A percentile compares a stretch with the other conserved stretches of the same genome.
These are phyloP conservation scores for Glandiceps talaboti DNA, from an alignment of 53 echinoderm and acorn worm genomes.

Conservation along the genomic window DNA sequence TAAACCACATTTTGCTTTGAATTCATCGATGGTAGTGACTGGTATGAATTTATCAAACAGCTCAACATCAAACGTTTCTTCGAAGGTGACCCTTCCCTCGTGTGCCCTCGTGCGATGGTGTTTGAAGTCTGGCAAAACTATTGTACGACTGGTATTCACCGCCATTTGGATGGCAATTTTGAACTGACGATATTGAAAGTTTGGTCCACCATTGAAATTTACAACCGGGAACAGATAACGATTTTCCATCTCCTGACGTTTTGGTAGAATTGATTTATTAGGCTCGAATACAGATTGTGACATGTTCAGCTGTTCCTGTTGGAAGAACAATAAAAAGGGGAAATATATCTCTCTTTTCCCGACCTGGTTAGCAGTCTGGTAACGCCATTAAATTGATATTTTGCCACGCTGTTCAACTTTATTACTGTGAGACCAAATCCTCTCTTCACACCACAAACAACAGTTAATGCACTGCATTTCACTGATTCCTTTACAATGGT, in stretches of 20 bases:
- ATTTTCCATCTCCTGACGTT: not conserved
- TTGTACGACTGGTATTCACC: not conserved
- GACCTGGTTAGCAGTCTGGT: too few relatives aligned
- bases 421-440: too few relatives aligned
- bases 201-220: not conserved
- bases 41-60: not conserved
- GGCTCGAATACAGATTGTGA: too few relatives aligned
- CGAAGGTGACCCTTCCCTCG: not conserved
- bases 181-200: not conserved
- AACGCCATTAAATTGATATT: too few relatives aligned
- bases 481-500: too few relatives aligned
- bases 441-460: too few relatives aligned
- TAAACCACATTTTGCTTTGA: not conserved
- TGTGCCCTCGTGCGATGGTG: not conserved
- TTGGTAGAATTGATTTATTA: too few relatives aligned
- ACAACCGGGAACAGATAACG: not conserved
- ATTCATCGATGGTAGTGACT: not conserved
- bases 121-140: not conserved
- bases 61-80: not conserved
- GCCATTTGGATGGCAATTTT: not conserved
- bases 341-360: too few relatives aligned
- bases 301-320: too few relatives aligned
- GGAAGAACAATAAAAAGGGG: too few relatives aligned
- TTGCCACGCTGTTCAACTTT: too few relatives aligned
- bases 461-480: too few relatives aligned